Conservation (phyloP, 2,113 vertebrate genomes). For the Baryphthengus martii region DNA sequence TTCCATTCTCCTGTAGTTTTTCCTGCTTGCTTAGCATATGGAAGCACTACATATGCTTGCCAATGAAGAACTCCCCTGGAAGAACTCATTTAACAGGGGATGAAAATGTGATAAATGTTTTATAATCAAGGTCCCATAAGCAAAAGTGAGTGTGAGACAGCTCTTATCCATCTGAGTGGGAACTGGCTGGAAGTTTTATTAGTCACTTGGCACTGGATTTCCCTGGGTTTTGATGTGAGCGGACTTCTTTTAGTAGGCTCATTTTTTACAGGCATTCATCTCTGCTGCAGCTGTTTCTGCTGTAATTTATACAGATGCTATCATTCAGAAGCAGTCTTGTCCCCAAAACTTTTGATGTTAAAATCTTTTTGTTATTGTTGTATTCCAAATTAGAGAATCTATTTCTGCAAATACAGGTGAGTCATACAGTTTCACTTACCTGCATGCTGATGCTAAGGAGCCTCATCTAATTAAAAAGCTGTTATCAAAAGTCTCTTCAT, state of each 20-base stretch:
- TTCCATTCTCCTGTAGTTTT: conserved; percentile 2
- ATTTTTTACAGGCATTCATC: conserved; percentile 2
- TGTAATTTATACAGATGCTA: neutral
- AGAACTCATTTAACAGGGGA: conserved; percentile 30
- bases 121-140: conserved; percentile 5
- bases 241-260: neutral
- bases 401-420: conserved; percentile 2
- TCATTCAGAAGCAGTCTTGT: neutral
- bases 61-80: conserved; percentile 22
- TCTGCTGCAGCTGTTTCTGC: conserved; percentile 28
- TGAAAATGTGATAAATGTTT: conserved; percentile 45
- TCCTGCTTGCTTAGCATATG: conserved; percentile 12
- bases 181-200: neutral
- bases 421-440: neutral
- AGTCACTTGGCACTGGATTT: conserved; percentile 6
- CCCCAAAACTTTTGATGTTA: neutral
- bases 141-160: neutral
- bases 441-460: neutral
- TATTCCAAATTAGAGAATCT: conserved; percentile 15
- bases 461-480: conserved; percentile 44
- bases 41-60: neutral
- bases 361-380: neutral
- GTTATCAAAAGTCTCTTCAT: conserved; percentile 31
- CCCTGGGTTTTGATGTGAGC: neutral
- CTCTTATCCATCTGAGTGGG: neutral